Percentiles rank a stretch among this genome's conserved stretches.
Conservation (phyloP, 2,797 vertebrate species). For the Sebastes umbrosus region DNA sequence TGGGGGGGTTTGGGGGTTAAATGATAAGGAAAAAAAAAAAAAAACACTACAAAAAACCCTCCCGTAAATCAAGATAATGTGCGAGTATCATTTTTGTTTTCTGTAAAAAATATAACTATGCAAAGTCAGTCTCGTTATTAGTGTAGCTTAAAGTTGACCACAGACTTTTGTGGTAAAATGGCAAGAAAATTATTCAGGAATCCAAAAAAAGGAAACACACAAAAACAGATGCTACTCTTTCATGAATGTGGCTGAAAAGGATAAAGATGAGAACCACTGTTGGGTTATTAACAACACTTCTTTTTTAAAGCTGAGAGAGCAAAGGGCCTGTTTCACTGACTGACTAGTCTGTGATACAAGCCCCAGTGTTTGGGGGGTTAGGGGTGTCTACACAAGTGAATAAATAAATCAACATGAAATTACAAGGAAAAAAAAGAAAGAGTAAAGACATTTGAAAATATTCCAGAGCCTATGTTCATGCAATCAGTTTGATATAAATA, state of each 20-base stretch:
- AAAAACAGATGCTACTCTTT: constrained; percentile 67
- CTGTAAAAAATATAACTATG: constrained; percentile 81
- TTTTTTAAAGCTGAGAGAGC: constrained; percentile 61
- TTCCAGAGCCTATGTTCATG: constrained; percentile 70
- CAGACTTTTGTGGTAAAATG: constrained; percentile 70
- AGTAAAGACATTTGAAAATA: constrained; percentile 50
- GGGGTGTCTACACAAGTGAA: constrained; percentile 60
- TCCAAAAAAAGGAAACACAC: constrained; percentile 13
- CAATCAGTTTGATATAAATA: constrained; percentile 73
- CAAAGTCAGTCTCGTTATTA: constrained; percentile 83
- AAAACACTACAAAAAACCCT: constrained; percentile 23
- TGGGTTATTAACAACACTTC: constrained; percentile 15
- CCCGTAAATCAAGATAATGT: constrained; percentile 63
- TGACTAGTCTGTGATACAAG: constrained; percentile 32
- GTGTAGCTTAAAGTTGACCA: constrained; percentile 85
- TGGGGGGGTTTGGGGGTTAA: neutral
- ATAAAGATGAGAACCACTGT: constrained; percentile 25
- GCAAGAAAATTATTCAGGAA: constrained; percentile 60
- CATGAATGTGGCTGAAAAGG: constrained; percentile 49
- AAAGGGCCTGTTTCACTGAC: constrained; percentile 30
- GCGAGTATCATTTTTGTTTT: constrained; percentile 64
- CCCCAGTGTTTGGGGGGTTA: constrained; percentile 27
- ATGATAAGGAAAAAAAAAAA: neutral
- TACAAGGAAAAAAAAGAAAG: constrained; percentile 19
- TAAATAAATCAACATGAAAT: constrained; percentile 79